phyloP scores from a whole-genome alignment of 2,113 vertebrate genomes.

The Podocnemis expansa region DNA sequence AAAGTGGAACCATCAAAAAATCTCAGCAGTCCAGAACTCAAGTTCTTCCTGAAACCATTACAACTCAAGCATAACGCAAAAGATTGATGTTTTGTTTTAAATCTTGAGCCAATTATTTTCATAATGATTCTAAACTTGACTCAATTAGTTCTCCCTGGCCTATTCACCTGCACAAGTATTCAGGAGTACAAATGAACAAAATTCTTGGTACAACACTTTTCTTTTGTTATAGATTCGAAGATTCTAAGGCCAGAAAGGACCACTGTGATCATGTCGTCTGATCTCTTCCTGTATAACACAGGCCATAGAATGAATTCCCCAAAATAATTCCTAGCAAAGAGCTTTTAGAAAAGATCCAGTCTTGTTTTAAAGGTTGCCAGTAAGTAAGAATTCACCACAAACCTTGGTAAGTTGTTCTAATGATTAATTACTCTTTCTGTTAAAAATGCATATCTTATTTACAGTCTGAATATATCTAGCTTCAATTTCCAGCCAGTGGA shows the following conservation, averaged over 20 bases:
- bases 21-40: not conserved
- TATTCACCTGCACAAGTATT: not conserved
- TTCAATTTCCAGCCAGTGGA: too few relatives aligned
- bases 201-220: not conserved
- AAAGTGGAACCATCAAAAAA: not conserved
- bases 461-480: too few relatives aligned
- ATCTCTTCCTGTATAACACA: not conserved
- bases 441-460: too few relatives aligned
- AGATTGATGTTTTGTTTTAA: not conserved
- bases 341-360: too few relatives aligned
- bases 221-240: not conserved
- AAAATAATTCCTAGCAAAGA: too few relatives aligned
- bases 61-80: not conserved
- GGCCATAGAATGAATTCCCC: not conserved
- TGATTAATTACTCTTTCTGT: too few relatives aligned
- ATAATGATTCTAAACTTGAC: not conserved
- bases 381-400: too few relatives aligned
- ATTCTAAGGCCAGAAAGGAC: not conserved
- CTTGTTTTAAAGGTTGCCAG: too few relatives aligned
- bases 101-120: not conserved
- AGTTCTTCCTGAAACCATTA: not conserved
- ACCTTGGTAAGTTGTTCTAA: too few relatives aligned
- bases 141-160: not conserved
- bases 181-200: not conserved
- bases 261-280: not conserved